A percentile compares a stretch with the other conserved stretches of the same genome.
These are phyloP conservation scores for Zosterops lateralis DNA, from an alignment of 2,113 vertebrate genomes.

Conservation along the genomic window DNA sequence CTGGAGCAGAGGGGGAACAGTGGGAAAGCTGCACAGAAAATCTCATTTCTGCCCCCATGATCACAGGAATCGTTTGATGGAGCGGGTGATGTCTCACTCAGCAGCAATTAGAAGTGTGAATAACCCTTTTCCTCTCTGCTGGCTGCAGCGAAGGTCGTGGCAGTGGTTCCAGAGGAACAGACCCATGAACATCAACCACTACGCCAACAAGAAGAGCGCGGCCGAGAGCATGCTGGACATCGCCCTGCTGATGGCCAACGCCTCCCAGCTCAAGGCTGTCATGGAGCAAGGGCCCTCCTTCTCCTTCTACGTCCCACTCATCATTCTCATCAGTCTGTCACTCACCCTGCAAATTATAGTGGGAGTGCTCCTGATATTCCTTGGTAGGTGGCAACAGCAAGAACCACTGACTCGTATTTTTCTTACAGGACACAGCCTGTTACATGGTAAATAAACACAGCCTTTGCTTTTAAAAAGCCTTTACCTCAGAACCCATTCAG, in stretches of 20 bases:
- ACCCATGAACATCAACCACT: constrained; percentile 92
- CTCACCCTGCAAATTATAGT: constrained; percentile 87
- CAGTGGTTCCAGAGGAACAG: constrained; percentile 6
- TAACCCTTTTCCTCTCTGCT: not conserved
- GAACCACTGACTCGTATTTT: not conserved
- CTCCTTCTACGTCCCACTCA: constrained; percentile 82
- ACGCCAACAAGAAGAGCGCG: constrained; percentile 95
- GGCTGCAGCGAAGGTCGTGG: not conserved
- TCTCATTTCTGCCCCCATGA: accelerated
- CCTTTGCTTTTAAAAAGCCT: not conserved
- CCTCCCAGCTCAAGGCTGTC: constrained; percentile 94
- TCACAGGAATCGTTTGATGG: not conserved
- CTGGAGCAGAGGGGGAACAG: not conserved
- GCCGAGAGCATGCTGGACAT: constrained; percentile 98
- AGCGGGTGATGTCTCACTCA: not conserved
- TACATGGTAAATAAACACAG: not conserved
- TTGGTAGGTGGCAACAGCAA: constrained; percentile 76
- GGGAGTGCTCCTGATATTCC: constrained; percentile 92
- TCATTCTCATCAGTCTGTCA: constrained; percentile 88
- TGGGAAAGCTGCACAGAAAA: not conserved
- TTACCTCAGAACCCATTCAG: not conserved
- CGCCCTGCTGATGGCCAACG: constrained; percentile 95
- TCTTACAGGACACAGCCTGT: accelerated
- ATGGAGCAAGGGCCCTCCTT: constrained; percentile 85
- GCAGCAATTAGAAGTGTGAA: not conserved